Conservation (phyloP, 2,797 vertebrate genomes). For the Chaetophractus vellerosus region DNA sequence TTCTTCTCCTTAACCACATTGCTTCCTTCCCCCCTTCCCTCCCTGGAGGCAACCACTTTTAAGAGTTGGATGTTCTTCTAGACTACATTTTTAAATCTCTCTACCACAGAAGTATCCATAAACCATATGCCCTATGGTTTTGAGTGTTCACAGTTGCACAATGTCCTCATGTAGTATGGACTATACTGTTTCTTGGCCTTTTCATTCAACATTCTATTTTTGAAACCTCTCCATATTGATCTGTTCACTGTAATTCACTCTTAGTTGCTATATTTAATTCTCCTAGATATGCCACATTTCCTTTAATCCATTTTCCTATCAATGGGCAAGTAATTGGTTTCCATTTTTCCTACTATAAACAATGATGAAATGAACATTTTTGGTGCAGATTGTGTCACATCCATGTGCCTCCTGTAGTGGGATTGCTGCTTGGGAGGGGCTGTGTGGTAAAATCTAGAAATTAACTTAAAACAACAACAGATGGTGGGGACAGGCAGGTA, state of each 20-base stretch:
- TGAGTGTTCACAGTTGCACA: neutral
- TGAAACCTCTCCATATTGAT: neutral
- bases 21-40: neutral
- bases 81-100: constrained; percentile 24
- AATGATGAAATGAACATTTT: neutral
- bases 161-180: neutral
- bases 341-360: neutral
- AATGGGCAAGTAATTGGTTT: neutral
- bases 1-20: neutral
- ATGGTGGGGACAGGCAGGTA: neutral
- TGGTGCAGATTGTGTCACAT: neutral
- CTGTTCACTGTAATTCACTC: neutral
- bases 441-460: neutral
- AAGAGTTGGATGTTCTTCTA: constrained; percentile 13
- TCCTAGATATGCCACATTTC: neutral
- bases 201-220: neutral
- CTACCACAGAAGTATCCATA: neutral
- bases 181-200: neutral
- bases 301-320: constrained; percentile 23
- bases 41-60: neutral
- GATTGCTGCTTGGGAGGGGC: neutral
- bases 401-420: neutral
- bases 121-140: neutral
- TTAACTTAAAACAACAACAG: neutral
- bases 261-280: neutral